A percentile compares a stretch with the other conserved stretches of the same genome.
phyloP scores from a whole-genome alignment of 2,888 invertebrate genomes.

The Agriopis leucophaearia region DNA sequence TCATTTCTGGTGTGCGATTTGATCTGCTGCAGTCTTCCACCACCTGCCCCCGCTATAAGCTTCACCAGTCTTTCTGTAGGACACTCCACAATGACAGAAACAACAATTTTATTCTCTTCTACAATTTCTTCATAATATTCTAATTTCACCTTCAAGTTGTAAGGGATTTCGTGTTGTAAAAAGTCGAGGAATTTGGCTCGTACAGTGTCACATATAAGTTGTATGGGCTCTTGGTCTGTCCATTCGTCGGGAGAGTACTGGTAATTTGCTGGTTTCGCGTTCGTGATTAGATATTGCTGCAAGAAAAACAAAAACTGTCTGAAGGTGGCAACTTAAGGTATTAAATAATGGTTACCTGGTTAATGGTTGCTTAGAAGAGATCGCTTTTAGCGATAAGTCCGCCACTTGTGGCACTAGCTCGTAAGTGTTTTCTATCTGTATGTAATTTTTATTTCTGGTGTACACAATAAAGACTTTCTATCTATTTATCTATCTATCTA shows the following conservation, averaged over 20 bases:
- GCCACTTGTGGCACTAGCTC: too few relatives aligned
- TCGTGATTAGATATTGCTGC: conserved; percentile 89
- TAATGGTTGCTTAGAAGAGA: too few relatives aligned
- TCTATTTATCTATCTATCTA: too few relatives aligned
- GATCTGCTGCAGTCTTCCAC: conserved; percentile 90
- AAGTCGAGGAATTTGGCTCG: conserved; percentile 94
- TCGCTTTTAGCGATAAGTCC: too few relatives aligned
- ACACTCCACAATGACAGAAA: conserved; percentile 88
- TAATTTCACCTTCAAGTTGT: conserved; percentile 88
- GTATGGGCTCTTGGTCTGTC: conserved; percentile 91
- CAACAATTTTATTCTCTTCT: conserved; percentile 77
- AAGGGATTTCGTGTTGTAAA: conserved; percentile 95
- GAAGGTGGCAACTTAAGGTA: too few relatives aligned
- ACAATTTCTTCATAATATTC: conserved; percentile 88
- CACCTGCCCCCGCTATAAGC: conserved; percentile 89
- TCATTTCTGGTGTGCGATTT: conserved; percentile 88
- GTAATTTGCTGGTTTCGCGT: conserved; percentile 90
- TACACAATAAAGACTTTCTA: too few relatives aligned
- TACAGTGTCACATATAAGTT: conserved; percentile 91
- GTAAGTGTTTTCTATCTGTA: too few relatives aligned
- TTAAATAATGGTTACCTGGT: too few relatives aligned
- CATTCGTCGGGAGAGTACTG: conserved; percentile 88
- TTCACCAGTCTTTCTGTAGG: conserved; percentile 87
- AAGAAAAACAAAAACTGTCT: conserved; percentile 47
- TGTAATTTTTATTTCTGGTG: too few relatives aligned